A percentile compares a stretch with the other conserved stretches of the same genome.
Evolutionary conservation across 2,797 vertebrate species (phyloP).

Genomic region (Galagoides demidoff): DNA sequence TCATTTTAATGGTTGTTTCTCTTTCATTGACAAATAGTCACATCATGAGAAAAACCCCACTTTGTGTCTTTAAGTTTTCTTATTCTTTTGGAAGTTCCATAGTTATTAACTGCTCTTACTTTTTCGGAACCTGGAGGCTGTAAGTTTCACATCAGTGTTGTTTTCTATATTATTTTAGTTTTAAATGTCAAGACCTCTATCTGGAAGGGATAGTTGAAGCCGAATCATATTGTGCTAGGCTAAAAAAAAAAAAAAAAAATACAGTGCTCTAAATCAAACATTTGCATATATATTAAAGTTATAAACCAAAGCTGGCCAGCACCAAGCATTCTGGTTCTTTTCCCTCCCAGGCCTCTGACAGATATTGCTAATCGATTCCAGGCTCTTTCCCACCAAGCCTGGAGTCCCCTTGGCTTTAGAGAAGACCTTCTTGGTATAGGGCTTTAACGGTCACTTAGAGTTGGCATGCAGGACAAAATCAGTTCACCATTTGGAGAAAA

Average conservation of each 20-base stretch:
- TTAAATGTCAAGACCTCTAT: conserved; percentile 1
- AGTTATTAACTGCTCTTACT: background rate
- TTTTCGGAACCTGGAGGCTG: background rate
- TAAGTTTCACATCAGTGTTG: background rate
- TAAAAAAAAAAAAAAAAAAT: background rate
- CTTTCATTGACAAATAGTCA: conserved; percentile 15
- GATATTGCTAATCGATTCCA: conserved; percentile 16
- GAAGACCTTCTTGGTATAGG: background rate
- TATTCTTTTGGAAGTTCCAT: conserved; percentile 1
- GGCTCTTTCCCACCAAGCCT: background rate
- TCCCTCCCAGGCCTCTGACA: background rate
- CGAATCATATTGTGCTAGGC: background rate
- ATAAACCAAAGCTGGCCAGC: background rate
- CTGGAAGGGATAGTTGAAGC: conserved; percentile 18
- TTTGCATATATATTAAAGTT: background rate
- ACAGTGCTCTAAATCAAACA: background rate
- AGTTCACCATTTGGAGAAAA: background rate
- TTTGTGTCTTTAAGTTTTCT: conserved; percentile 25
- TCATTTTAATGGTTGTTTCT: conserved; percentile 35
- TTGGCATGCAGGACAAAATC: background rate
- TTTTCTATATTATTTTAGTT: conserved; percentile 49
- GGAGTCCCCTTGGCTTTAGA: conserved; percentile 22
- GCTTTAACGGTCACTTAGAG: background rate
- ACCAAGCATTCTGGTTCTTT: background rate
- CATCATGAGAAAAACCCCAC: background rate